Conservation (phyloP, 2,888 invertebrate species). For the Chrysolina americana region DNA sequence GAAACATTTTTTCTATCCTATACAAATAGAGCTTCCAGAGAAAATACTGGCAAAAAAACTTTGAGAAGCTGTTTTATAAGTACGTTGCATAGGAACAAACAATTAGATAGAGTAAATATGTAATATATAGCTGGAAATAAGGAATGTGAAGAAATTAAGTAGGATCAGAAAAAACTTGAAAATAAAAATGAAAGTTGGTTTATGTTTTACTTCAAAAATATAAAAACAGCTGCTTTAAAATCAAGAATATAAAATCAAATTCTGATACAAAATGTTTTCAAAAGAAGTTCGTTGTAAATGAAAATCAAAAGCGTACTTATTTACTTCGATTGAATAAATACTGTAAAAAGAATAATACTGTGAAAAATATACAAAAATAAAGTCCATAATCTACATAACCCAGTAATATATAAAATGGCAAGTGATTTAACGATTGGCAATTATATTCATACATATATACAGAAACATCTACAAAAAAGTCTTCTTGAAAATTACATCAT, state of each 20-base stretch:
- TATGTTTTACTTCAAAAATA: neutral
- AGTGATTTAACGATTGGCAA: slow-evolving; percentile 60
- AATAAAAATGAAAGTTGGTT: slow-evolving; percentile 7
- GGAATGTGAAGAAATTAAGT: slow-evolving; percentile 45
- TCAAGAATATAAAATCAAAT: slow-evolving; percentile 13
- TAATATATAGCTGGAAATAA: slow-evolving; percentile 35
- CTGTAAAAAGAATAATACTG: slow-evolving; percentile 61
- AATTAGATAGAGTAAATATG: slow-evolving; percentile 41
- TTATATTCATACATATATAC: slow-evolving; percentile 63
- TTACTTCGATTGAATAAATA: slow-evolving; percentile 57
- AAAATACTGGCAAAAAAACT: slow-evolving; percentile 64
- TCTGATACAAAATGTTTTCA: slow-evolving; percentile 25
- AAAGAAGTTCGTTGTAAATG: slow-evolving; percentile 50
- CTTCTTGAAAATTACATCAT: slow-evolving; percentile 30
- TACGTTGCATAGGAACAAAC: slow-evolving; percentile 62
- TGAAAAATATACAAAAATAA: slow-evolving; percentile 63
- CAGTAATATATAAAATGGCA: slow-evolving; percentile 59
- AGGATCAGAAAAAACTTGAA: slow-evolving; percentile 11
- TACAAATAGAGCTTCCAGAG: slow-evolving; percentile 58
- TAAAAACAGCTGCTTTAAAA: neutral
- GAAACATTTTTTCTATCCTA: slow-evolving; percentile 53
- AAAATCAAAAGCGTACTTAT: slow-evolving; percentile 55
- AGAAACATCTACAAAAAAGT: slow-evolving; percentile 60
- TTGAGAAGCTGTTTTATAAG: slow-evolving; percentile 58
- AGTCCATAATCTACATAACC: slow-evolving; percentile 52